Percentiles rank a stretch among this genome's conserved stretches.
These are phyloP conservation scores for Iguana delicatissima DNA, from an alignment of 2,797 vertebrate genomes.

Conservation along the genomic window DNA sequence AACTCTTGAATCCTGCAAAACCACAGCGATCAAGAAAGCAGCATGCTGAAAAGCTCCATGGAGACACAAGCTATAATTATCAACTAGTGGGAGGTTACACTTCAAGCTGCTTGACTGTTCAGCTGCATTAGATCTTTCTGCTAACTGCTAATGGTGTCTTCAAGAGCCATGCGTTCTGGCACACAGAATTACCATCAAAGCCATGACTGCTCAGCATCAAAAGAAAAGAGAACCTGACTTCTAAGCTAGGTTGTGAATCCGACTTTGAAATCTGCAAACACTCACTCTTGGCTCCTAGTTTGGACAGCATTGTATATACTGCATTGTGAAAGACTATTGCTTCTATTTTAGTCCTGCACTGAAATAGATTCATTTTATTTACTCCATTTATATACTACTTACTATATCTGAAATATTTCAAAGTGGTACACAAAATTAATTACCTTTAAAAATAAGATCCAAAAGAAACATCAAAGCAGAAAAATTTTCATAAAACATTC, in stretches of 20 bases:
- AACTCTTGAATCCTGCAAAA: constrained; percentile 49
- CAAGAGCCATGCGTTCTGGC: constrained; percentile 51
- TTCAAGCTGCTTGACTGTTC: constrained; percentile 62
- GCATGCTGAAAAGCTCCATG: constrained; percentile 49
- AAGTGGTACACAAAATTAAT: neutral
- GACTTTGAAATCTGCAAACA: constrained; percentile 27
- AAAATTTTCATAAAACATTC: neutral
- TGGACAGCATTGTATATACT: neutral
- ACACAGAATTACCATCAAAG: constrained; percentile 63
- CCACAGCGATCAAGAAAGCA: constrained; percentile 60
- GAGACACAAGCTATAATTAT: constrained; percentile 54
- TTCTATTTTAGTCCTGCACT: neutral
- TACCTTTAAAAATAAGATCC: neutral
- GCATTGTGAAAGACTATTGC: neutral
- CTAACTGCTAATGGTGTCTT: constrained; percentile 62
- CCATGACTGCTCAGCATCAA: constrained; percentile 16
- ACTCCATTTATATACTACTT: neutral
- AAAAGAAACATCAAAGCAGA: neutral
- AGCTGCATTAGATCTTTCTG: constrained; percentile 47
- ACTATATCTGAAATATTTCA: neutral
- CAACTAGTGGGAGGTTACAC: constrained; percentile 49
- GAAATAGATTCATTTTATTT: neutral
- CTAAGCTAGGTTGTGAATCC: constrained; percentile 21
- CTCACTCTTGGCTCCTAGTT: neutral
- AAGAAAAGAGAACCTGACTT: constrained; percentile 50